phyloP scores from a whole-genome alignment of 2,797 vertebrate genomes.

The Alauda arvensis region DNA sequence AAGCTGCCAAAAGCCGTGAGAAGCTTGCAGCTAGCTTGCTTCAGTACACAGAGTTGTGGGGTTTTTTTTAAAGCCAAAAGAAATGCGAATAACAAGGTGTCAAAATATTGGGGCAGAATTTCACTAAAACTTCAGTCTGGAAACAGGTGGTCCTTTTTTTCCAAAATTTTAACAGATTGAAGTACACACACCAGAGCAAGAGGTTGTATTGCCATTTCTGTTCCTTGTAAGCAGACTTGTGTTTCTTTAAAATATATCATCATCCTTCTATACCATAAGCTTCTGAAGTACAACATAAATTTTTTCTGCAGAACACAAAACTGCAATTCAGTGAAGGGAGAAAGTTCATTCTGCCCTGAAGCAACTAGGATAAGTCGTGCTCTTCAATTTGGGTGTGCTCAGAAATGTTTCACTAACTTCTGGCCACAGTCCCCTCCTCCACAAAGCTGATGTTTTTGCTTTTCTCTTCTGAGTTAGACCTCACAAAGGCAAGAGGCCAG shows the following conservation, averaged over 20 bases:
- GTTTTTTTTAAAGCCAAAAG: background rate
- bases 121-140: constrained; percentile 1
- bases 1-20: constrained; percentile 25
- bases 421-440: background rate
- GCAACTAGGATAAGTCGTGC: rapidly evolving
- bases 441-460: background rate
- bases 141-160: background rate
- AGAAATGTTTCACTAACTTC: background rate
- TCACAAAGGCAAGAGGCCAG: background rate
- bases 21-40: constrained; percentile 7
- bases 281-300: background rate
- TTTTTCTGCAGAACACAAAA: background rate
- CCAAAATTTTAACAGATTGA: background rate
- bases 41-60: background rate
- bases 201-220: background rate
- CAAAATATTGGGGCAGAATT: constrained; percentile 16
- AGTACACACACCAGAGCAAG: background rate
- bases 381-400: background rate
- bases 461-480: background rate
- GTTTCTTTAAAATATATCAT: background rate
- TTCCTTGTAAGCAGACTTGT: background rate
- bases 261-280: background rate
- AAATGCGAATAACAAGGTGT: constrained; percentile 19
- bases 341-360: background rate
- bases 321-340: background rate